Conservation (phyloP, 2,797 vertebrate species). For the Petrocephalus schoutedeni region DNA sequence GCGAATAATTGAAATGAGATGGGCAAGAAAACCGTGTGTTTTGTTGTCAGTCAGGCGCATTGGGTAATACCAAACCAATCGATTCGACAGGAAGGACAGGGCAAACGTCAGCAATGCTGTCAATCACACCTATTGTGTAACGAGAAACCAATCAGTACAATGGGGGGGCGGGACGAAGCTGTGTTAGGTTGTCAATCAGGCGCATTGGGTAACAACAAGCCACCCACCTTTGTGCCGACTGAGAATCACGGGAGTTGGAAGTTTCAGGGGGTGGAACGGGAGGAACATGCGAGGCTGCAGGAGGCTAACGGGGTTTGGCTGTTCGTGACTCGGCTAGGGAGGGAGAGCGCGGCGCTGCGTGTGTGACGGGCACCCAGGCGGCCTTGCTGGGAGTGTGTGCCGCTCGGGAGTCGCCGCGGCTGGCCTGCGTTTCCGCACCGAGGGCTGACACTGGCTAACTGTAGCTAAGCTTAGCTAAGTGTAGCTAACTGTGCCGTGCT, state of each 20-base stretch:
- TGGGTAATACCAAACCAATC: background rate
- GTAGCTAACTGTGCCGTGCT: background rate
- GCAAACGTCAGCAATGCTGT: background rate
- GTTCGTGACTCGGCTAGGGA: background rate
- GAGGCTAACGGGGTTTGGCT: background rate
- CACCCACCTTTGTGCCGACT: conserved; percentile 47
- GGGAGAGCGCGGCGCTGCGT: background rate
- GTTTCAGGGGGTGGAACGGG: conserved; percentile 42
- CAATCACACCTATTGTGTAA: background rate
- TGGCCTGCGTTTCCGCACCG: conserved; percentile 20
- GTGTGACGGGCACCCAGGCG: background rate
- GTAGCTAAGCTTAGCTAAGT: conserved; percentile 7
- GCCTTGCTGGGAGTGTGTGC: conserved; percentile 1
- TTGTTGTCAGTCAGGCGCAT: background rate
- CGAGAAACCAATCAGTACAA: conserved; percentile 56
- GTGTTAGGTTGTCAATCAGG: conserved; percentile 58
- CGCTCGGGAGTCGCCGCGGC: conserved; percentile 10
- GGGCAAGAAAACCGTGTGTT: background rate
- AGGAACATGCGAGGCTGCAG: conserved; percentile 29
- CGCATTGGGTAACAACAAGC: conserved; percentile 59
- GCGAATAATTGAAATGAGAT: background rate
- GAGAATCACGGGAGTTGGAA: conserved; percentile 52
- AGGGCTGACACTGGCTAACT: conserved; percentile 5
- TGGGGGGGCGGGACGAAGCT: background rate
- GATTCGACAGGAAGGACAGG: conserved; percentile 27